These are phyloP conservation scores for Alectoris magna DNA, from an alignment of 2,797 vertebrate genomes.

Conservation along the genomic window DNA sequence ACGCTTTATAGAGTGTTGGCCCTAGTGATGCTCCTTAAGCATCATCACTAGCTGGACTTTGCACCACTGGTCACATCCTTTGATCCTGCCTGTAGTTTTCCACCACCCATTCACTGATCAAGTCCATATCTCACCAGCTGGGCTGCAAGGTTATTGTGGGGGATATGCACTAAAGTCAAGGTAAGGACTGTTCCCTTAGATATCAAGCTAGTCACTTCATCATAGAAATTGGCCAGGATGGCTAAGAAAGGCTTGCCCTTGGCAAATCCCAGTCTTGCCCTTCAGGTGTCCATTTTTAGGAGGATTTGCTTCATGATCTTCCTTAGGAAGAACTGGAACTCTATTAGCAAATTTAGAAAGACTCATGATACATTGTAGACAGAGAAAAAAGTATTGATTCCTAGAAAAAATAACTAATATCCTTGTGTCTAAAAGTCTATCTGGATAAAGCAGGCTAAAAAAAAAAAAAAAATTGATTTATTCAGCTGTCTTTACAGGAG, in stretches of 20 bases:
- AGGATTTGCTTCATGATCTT: background rate
- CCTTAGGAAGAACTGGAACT: background rate
- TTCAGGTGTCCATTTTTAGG: background rate
- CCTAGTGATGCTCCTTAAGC: accelerated
- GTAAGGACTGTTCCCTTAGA: background rate
- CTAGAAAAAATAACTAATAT: background rate
- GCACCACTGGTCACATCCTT: background rate
- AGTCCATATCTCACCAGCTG: background rate
- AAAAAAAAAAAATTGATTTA: background rate
- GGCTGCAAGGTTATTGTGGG: background rate
- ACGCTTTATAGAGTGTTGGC: background rate
- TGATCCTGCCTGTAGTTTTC: background rate
- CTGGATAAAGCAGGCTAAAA: background rate
- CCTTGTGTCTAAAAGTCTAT: background rate
- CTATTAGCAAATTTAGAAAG: background rate
- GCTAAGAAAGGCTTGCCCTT: background rate
- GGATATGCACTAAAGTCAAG: background rate
- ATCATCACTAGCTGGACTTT: background rate
- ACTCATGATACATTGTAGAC: background rate
- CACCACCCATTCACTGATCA: too few relatives aligned
- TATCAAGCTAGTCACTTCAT: background rate
- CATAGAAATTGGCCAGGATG: too few relatives aligned
- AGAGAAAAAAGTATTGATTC: background rate
- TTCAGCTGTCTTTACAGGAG: background rate
- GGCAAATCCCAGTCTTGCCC: background rate